Evolutionary conservation across 2,797 vertebrate genomes (phyloP).

Genomic region (Cichlasoma orientale): DNA sequence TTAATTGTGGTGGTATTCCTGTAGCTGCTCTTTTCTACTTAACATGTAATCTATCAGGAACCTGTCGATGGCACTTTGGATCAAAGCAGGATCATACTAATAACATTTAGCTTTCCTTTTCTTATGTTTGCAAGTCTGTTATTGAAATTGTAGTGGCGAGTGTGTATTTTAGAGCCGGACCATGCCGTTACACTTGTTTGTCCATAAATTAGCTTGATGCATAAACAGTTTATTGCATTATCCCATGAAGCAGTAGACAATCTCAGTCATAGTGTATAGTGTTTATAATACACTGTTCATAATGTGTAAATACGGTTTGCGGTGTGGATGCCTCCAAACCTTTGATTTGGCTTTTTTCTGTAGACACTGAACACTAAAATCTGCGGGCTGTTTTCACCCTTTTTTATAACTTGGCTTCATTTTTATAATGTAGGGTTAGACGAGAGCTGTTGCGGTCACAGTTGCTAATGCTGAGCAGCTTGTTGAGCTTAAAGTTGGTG

Average conservation of each 20-base stretch:
- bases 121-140: conserved; percentile 44
- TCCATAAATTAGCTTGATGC: not conserved
- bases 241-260: not conserved
- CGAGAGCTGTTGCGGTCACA: not conserved
- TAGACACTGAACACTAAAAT: not conserved
- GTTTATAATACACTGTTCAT: not conserved
- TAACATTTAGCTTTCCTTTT: conserved; percentile 33
- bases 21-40: conserved; percentile 63
- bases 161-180: conserved; percentile 16
- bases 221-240: conserved; percentile 3
- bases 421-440: not conserved
- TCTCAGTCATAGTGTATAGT: conserved; percentile 8
- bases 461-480: not conserved
- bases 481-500: not conserved
- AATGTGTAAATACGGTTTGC: conserved; percentile 17
- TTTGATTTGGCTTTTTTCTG: not conserved
- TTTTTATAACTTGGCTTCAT: not conserved
- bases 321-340: not conserved
- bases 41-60: conserved; percentile 55
- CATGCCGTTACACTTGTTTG: not conserved
- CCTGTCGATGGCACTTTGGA: conserved; percentile 53
- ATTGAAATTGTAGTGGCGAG: conserved; percentile 13
- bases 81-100: conserved; percentile 44
- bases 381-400: not conserved
- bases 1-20: conserved; percentile 35